Conservation (phyloP, 2,797 vertebrate species). For the Gephyroberyx darwinii region DNA sequence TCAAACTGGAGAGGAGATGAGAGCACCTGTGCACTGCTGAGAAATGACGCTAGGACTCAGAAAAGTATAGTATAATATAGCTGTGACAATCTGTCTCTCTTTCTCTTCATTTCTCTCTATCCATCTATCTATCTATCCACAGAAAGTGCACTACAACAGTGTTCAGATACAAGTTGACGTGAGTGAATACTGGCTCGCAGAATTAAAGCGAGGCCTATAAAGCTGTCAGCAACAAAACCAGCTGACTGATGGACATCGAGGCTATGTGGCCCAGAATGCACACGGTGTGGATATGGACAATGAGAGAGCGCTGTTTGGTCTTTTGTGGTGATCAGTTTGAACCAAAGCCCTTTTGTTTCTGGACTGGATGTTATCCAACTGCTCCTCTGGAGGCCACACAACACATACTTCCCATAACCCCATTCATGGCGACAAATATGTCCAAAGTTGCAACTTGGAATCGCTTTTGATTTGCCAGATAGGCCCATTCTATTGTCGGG, state of each 20-base stretch:
- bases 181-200: slow-evolving; percentile 5
- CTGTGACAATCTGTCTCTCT: slow-evolving; percentile 10
- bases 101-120: slow-evolving; percentile 2
- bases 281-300: slow-evolving; percentile 61
- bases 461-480: slow-evolving; percentile 66
- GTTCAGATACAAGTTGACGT: slow-evolving; percentile 27
- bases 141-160: neutral
- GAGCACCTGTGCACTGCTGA: slow-evolving; percentile 66
- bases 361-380: slow-evolving; percentile 70
- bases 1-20: slow-evolving; percentile 66
- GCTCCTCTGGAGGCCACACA: slow-evolving; percentile 64
- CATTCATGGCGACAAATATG: slow-evolving; percentile 71
- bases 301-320: slow-evolving; percentile 53
- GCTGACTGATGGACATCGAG: slow-evolving; percentile 62
- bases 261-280: slow-evolving; percentile 54
- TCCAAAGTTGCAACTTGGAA: slow-evolving; percentile 71
- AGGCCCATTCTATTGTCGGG: slow-evolving; percentile 70
- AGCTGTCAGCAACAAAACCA: slow-evolving; percentile 66
- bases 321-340: slow-evolving; percentile 62
- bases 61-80: neutral
- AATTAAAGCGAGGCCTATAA: slow-evolving; percentile 43
- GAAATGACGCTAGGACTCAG: slow-evolving; percentile 46
- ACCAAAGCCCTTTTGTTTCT: slow-evolving; percentile 74
- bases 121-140: neutral
- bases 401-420: slow-evolving; percentile 72